Conservation (phyloP, 2,797 vertebrate genomes). For the Falco berigora region DNA sequence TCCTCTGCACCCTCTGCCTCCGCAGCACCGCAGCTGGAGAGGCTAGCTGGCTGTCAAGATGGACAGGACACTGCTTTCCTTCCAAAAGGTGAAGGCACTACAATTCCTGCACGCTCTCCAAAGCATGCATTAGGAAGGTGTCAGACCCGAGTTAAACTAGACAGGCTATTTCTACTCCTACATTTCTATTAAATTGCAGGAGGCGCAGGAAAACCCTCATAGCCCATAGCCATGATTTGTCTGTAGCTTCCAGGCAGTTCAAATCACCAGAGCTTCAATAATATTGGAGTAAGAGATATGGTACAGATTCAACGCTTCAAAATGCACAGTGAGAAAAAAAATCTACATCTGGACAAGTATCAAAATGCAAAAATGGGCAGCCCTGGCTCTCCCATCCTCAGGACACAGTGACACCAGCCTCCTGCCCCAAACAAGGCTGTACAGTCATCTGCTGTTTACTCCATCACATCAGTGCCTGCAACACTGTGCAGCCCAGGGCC, state of each 20-base stretch:
- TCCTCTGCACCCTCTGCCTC: background rate
- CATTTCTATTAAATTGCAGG: background rate
- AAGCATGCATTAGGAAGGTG: background rate
- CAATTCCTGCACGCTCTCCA: background rate
- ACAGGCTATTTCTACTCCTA: background rate
- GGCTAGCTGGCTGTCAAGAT: background rate
- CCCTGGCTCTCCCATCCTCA: background rate
- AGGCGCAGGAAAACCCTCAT: background rate
- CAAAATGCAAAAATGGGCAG: background rate
- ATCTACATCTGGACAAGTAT: background rate
- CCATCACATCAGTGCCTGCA: background rate
- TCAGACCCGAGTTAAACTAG: background rate
- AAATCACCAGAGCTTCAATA: background rate
- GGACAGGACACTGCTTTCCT: background rate
- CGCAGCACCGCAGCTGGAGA: background rate
- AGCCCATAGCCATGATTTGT: fast-evolving
- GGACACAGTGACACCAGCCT: background rate
- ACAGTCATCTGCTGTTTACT: background rate
- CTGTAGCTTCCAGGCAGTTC: background rate
- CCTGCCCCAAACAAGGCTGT: background rate
- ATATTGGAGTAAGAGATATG: fast-evolving
- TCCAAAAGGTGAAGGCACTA: background rate
- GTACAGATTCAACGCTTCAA: fast-evolving
- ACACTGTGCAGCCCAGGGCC: background rate
- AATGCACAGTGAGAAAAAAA: background rate